phyloP scores from a whole-genome alignment of 2,888 invertebrate genomes.

The Nymphalis urticae region DNA sequence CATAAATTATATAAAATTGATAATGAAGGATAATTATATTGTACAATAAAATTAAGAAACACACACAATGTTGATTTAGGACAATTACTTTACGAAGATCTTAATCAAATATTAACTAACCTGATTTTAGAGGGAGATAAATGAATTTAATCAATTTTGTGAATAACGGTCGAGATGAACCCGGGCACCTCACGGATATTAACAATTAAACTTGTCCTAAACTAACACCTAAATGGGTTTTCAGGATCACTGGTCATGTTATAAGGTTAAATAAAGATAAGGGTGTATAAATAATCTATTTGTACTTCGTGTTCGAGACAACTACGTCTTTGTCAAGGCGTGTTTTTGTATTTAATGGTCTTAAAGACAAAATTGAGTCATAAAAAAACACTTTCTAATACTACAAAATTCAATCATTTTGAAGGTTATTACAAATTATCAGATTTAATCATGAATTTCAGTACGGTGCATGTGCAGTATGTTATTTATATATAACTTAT shows the following conservation, averaged over 20 bases:
- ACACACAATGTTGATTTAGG: slow-evolving; percentile 24
- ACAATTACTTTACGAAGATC: slow-evolving; percentile 25
- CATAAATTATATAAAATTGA: too few relatives aligned
- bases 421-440: too few relatives aligned
- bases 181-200: slow-evolving; percentile 19
- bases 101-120: slow-evolving; percentile 32
- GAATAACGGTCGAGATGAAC: slow-evolving; percentile 28
- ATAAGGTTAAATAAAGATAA: neutral
- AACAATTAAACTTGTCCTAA: slow-evolving; percentile 31
- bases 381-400: too few relatives aligned
- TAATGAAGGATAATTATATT: neutral
- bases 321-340: too few relatives aligned
- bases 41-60: neutral
- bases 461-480: too few relatives aligned
- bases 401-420: too few relatives aligned
- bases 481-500: too few relatives aligned
- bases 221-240: slow-evolving; percentile 28
- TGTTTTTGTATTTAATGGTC: too few relatives aligned
- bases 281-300: neutral
- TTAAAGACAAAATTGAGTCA: too few relatives aligned
- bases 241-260: slow-evolving; percentile 3
- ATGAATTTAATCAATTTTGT: slow-evolving; percentile 33
- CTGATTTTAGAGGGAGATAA: slow-evolving; percentile 19
- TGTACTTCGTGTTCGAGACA: too few relatives aligned
- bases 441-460: too few relatives aligned